Evolutionary conservation across 2,888 invertebrate species (phyloP).

Genomic region (Luffia ferchaultella): DNA sequence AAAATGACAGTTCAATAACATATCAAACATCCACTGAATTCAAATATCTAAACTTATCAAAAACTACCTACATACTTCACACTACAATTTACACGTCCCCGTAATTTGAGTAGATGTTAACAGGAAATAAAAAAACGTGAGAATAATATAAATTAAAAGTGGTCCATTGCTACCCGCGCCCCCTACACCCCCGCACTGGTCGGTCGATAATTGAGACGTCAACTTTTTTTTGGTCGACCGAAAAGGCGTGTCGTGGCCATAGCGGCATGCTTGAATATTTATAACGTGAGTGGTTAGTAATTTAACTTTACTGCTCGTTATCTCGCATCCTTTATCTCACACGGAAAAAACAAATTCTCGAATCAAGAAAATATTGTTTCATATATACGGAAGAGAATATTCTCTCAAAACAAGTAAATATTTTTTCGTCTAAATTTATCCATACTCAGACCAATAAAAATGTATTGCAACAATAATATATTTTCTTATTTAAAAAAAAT

Average conservation of each 20-base stretch:
- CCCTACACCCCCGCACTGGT: slow-evolving; percentile 17
- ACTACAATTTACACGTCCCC: not conserved
- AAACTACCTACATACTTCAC: not conserved
- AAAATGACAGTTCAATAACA: too few species aligned
- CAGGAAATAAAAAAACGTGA: slow-evolving; percentile 60
- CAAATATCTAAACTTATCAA: not conserved
- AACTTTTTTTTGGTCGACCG: slow-evolving; percentile 37
- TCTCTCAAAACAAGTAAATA: too few species aligned
- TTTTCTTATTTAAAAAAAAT: too few species aligned
- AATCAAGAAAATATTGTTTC: too few species aligned
- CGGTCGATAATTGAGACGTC: slow-evolving; percentile 62
- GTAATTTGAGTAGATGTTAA: slow-evolving; percentile 23
- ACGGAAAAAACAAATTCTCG: too few species aligned
- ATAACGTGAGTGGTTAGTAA: slow-evolving; percentile 51
- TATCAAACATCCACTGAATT: not conserved
- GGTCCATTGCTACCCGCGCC: slow-evolving; percentile 16
- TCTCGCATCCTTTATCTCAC: slow-evolving; percentile 44
- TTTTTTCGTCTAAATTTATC: too few species aligned
- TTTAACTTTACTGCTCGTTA: slow-evolving; percentile 55
- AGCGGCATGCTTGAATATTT: slow-evolving; percentile 45
- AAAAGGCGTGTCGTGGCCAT: not conserved
- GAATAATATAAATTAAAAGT: slow-evolving; percentile 57
- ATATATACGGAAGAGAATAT: too few species aligned
- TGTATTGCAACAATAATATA: too few species aligned
- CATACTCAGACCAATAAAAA: too few species aligned